Evolutionary conservation across 1,140 invertebrate genomes (phyloP).

Genomic region (Pogonognathellus flavescens): DNA sequence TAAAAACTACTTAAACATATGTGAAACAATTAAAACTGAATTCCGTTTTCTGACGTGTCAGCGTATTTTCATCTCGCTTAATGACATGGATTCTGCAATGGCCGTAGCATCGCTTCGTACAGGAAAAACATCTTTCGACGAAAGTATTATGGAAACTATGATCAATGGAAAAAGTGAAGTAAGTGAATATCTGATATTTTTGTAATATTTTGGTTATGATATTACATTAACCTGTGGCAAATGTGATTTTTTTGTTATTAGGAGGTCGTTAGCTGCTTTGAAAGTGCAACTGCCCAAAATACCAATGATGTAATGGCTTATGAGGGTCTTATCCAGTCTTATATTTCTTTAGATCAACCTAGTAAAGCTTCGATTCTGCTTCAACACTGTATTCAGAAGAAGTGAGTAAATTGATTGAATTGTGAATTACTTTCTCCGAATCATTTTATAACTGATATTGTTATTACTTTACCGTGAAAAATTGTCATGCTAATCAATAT

Average conservation of each 20-base stretch:
- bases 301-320: conserved; percentile 67
- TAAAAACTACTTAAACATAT: background rate
- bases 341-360: conserved; percentile 73
- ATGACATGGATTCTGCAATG: conserved; percentile 75
- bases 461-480: no score
- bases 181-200: background rate
- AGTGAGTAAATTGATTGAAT: background rate
- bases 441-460: no score
- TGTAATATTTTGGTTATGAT: background rate
- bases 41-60: conserved; percentile 69
- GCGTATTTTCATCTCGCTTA: conserved; percentile 74
- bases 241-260: no score
- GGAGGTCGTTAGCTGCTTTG: conserved; percentile 30
- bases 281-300: conserved; percentile 12
- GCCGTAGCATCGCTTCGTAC: conserved; percentile 71
- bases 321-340: conserved; percentile 72
- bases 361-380: conserved; percentile 74
- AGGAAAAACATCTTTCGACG: conserved; percentile 71
- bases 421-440: no score
- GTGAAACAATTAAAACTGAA: background rate
- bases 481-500: no score
- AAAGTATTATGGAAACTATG: conserved; percentile 72
- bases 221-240: no score
- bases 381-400: conserved; percentile 66
- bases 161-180: conserved; percentile 71